phyloP scores from a whole-genome alignment of 2,797 vertebrate genomes.

The Gorsachius magnificus region DNA sequence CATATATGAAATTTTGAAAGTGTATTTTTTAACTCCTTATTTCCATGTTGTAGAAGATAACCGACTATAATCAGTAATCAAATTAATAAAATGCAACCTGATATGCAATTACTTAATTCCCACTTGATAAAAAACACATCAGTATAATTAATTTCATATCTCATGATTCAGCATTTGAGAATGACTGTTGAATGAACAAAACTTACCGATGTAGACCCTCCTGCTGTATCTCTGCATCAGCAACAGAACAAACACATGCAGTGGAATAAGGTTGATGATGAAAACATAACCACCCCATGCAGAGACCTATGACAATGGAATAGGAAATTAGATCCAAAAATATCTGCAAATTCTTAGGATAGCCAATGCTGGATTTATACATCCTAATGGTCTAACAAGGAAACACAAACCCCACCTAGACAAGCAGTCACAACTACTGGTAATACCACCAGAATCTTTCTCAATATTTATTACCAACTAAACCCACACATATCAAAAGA shows the following conservation, averaged over 20 bases:
- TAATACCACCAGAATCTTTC: not conserved
- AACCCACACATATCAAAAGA: not conserved
- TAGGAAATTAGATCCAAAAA: conserved; percentile 2
- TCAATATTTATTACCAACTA: not conserved
- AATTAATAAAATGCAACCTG: not conserved
- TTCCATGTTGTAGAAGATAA: not conserved
- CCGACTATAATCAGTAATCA: not conserved
- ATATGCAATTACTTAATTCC: not conserved
- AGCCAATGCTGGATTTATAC: not conserved
- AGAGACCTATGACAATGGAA: conserved; percentile 84
- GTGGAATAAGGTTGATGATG: conserved; percentile 97
- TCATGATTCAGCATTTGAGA: not conserved
- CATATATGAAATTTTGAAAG: not conserved
- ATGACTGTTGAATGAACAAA: not conserved
- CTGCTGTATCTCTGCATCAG: conserved; percentile 96
- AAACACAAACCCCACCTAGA: not conserved
- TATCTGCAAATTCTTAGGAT: not conserved
- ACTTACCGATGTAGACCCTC: conserved; percentile 95
- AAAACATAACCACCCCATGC: conserved; percentile 98
- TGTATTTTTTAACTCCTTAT: not conserved
- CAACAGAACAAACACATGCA: conserved; percentile 94
- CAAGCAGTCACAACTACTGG: not conserved
- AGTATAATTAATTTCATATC: not conserved
- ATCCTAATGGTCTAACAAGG: not conserved
- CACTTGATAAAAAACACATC: not conserved